Percentiles rank a stretch among this genome's conserved stretches.
phyloP scores from a whole-genome alignment of 2,888 invertebrate genomes.

The Cancer borealis region DNA sequence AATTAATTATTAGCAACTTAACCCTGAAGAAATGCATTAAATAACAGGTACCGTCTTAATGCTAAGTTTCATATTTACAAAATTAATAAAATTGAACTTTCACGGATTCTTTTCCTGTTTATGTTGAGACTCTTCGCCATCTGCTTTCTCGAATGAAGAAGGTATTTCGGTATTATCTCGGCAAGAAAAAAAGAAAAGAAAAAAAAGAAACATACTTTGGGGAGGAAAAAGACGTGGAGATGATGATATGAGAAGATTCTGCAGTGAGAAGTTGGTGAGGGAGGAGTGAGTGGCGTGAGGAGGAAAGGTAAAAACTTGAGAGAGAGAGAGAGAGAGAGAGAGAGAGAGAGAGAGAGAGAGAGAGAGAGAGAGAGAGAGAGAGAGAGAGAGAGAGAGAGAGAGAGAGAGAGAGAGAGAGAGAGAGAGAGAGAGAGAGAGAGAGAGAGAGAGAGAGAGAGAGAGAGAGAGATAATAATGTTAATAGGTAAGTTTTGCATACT shows the following conservation, averaged over 20 bases:
- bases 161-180: neutral
- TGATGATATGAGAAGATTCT: neutral
- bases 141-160: neutral
- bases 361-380: slow-evolving; percentile 32
- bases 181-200: neutral
- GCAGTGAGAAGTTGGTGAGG: neutral
- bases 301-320: neutral
- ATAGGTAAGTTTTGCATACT: too few species aligned
- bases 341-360: slow-evolving; percentile 26
- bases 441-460: too few species aligned
- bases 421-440: too few species aligned
- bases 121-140: slow-evolving; percentile 2
- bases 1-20: neutral
- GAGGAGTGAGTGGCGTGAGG: neutral
- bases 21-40: neutral
- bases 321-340: slow-evolving; percentile 32
- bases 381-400: slow-evolving; percentile 32
- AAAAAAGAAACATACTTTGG: neutral
- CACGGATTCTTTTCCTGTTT: neutral
- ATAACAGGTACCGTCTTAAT: neutral
- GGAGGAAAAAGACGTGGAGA: neutral
- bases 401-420: neutral
- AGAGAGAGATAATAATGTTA: too few species aligned
- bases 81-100: neutral
- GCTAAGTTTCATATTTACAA: neutral